phyloP scores from a whole-genome alignment of 2,113 vertebrate species.

The Cyprinodon brontotheroides region DNA sequence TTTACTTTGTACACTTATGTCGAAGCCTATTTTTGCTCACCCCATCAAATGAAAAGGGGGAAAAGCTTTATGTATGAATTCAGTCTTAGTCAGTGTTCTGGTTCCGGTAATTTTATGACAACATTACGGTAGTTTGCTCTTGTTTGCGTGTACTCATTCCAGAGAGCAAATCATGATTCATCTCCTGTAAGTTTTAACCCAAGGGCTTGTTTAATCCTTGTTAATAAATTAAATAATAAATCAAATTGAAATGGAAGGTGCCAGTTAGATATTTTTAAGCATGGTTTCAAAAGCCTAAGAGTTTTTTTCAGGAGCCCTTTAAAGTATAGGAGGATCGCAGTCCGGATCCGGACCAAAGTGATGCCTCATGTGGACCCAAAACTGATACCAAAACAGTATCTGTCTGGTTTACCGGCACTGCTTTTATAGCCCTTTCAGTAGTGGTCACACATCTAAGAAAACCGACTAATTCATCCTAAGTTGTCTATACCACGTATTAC shows the following conservation, averaged over 20 bases:
- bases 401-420: too few relatives aligned
- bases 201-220: not conserved
- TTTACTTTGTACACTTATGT: not conserved
- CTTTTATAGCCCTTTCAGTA: too few relatives aligned
- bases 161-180: slow-evolving; percentile 52
- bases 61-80: not conserved
- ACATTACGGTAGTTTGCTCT: slow-evolving; percentile 69
- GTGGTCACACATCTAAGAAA: too few relatives aligned
- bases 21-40: not conserved
- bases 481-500: too few relatives aligned
- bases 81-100: slow-evolving; percentile 74
- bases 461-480: too few relatives aligned
- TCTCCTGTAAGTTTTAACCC: not conserved
- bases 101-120: slow-evolving; percentile 90
- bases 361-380: too few relatives aligned
- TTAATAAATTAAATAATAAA: not conserved
- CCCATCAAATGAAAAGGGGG: not conserved
- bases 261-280: too few relatives aligned
- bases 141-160: slow-evolving; percentile 81
- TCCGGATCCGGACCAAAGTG: too few relatives aligned
- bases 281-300: too few relatives aligned
- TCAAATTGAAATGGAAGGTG: not conserved
- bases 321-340: too few relatives aligned
- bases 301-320: too few relatives aligned
- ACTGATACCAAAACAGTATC: too few relatives aligned